Conservation (phyloP, 64 coral and sea anemone species). For the Cladopsammia gracilis region DNA sequence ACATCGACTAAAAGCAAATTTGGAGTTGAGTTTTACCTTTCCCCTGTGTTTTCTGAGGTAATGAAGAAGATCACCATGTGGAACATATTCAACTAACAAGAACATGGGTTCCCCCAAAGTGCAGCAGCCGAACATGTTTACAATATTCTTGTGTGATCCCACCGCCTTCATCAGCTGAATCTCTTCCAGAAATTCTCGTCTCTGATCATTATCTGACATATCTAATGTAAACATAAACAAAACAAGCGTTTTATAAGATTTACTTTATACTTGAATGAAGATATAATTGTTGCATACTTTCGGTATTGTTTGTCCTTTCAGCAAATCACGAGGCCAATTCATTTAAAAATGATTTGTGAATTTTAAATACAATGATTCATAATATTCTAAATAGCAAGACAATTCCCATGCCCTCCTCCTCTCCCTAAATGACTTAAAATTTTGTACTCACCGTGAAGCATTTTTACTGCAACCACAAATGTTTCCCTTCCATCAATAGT, state of each 20-base stretch:
- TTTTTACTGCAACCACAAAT: slow-evolving; percentile 33
- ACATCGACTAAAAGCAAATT: not conserved
- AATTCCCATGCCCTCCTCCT: not conserved
- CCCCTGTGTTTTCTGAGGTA: slow-evolving; percentile 48
- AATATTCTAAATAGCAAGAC: not conserved
- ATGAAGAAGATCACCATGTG: slow-evolving; percentile 34
- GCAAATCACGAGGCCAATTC: too few species aligned
- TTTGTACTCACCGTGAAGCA: slow-evolving; percentile 35
- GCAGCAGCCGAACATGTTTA: slow-evolving; percentile 57
- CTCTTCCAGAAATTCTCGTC: slow-evolving; percentile 66
- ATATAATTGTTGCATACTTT: too few species aligned
- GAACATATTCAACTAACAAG: slow-evolving; percentile 46
- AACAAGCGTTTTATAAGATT: not conserved
- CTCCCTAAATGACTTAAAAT: too few species aligned
- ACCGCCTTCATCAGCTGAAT: slow-evolving; percentile 69
- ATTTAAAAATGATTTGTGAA: too few species aligned
- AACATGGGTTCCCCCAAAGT: slow-evolving; percentile 58
- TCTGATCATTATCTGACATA: not conserved
- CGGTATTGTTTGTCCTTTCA: too few species aligned
- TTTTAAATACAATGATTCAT: too few species aligned
- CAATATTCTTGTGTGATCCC: slow-evolving; percentile 69
- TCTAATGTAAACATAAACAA: not conserved
- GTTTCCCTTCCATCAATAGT: slow-evolving; percentile 3
- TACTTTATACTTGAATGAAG: too few species aligned
- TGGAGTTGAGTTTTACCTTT: not conserved